phyloP scores from a whole-genome alignment of 2,888 invertebrate genomes.

The Stomorhina lunata region DNA sequence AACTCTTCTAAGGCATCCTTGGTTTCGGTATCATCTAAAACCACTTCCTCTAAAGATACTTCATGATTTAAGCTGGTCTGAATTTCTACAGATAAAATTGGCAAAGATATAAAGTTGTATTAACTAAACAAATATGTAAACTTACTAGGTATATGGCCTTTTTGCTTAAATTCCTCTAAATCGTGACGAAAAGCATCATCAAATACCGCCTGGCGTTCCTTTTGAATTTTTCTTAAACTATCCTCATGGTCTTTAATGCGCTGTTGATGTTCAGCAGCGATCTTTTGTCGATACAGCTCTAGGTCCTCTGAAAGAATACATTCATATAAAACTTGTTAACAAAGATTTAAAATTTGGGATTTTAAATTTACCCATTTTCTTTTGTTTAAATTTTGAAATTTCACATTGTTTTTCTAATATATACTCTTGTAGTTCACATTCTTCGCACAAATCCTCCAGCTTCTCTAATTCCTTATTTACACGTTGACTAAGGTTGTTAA shows the following conservation, averaged over 20 bases:
- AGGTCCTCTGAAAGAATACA: constrained; percentile 74
- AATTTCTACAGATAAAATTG: constrained; percentile 68
- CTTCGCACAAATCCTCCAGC: constrained; percentile 84
- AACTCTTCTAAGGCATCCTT: constrained; percentile 84
- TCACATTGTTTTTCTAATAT: constrained; percentile 84
- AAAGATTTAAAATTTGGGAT: neutral
- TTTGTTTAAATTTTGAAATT: constrained; percentile 83
- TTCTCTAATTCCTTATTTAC: constrained; percentile 82
- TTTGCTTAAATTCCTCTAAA: constrained; percentile 83
- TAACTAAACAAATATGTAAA: constrained; percentile 26
- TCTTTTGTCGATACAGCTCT: constrained; percentile 79
- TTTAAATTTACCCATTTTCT: constrained; percentile 81
- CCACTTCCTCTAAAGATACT: constrained; percentile 84
- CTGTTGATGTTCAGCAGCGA: constrained; percentile 82
- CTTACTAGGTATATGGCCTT: constrained; percentile 83
- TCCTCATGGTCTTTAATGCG: constrained; percentile 82
- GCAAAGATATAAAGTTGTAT: no score
- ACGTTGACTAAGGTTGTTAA: constrained; percentile 82
- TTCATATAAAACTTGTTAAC: neutral
- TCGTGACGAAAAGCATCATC: constrained; percentile 86
- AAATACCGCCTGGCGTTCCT: constrained; percentile 85
- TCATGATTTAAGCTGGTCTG: constrained; percentile 72
- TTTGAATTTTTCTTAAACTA: constrained; percentile 81
- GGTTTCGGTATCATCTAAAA: constrained; percentile 83
- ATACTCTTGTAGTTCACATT: constrained; percentile 83